Conservation (phyloP, 2,113 vertebrate genomes). For the Prolemur simus region DNA sequence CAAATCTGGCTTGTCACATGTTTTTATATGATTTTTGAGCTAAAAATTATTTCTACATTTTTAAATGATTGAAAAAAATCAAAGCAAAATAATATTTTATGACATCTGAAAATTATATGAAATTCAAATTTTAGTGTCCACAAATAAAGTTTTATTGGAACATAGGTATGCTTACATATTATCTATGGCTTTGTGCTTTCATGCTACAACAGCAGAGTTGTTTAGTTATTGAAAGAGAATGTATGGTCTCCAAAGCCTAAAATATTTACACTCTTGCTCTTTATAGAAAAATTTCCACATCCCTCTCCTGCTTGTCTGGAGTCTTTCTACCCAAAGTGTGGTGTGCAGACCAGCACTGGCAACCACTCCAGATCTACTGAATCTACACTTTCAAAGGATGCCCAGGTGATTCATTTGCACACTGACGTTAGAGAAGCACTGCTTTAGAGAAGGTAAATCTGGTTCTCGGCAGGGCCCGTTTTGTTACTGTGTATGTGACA, state of each 20-base stretch:
- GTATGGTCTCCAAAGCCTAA: neutral
- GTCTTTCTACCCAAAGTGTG: neutral
- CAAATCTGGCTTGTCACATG: neutral
- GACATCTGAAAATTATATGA: no score
- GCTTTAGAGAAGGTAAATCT: neutral
- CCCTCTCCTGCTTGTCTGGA: neutral
- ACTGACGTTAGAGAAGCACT: neutral
- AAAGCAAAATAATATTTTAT: no score
- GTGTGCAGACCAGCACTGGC: neutral
- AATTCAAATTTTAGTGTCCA: no score
- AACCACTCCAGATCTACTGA: neutral
- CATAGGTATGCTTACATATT: neutral
- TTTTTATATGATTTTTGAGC: neutral
- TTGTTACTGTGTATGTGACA: neutral
- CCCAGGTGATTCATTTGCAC: neutral
- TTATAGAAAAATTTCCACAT: neutral
- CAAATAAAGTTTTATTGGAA: neutral
- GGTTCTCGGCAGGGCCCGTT: neutral
- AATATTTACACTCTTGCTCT: neutral
- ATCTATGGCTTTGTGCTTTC: neutral
- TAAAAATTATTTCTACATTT: neutral
- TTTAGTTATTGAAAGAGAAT: no score
- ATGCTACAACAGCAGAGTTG: neutral
- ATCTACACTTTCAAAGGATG: neutral
- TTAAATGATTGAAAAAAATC: neutral